Conservation (phyloP, 2,888 invertebrate genomes). For the Lottia gigantea region DNA sequence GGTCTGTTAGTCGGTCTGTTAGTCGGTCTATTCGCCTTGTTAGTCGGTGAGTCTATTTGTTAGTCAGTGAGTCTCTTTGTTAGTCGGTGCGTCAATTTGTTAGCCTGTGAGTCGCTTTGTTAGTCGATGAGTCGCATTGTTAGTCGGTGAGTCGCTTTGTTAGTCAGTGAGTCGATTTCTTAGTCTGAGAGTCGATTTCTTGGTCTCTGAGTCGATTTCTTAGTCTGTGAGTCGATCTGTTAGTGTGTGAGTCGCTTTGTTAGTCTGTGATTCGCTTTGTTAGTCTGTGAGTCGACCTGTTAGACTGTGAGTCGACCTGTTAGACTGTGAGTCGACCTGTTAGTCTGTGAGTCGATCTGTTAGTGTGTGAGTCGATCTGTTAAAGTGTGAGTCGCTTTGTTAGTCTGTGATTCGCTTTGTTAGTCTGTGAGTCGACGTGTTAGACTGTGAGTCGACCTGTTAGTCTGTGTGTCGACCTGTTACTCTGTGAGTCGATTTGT, state of each 20-base stretch:
- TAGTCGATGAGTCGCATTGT: too few species aligned
- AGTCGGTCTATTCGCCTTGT: too few species aligned
- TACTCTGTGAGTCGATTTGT: neutral
- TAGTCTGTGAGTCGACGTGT: constrained; percentile 6
- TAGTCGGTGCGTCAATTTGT: neutral
- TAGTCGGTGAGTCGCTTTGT: neutral
- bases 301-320: neutral
- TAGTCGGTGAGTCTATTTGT: neutral
- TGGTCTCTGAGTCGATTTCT: neutral
- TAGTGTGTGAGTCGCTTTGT: neutral
- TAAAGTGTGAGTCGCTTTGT: too few species aligned
- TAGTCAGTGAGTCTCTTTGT: neutral
- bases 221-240: neutral
- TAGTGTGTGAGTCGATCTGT: neutral
- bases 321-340: too few species aligned
- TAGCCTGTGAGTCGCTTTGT: too few species aligned
- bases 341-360: neutral
- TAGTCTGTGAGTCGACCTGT: neutral
- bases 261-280: too few species aligned
- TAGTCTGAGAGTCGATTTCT: neutral
- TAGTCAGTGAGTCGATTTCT: neutral
- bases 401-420: constrained; percentile 8
- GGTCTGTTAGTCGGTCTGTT: too few species aligned
- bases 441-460: neutral
- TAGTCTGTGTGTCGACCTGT: neutral